A percentile compares a stretch with the other conserved stretches of the same genome.
Conservation (phyloP, 2,797 vertebrate genomes). For the Jordanella pulchra region DNA sequence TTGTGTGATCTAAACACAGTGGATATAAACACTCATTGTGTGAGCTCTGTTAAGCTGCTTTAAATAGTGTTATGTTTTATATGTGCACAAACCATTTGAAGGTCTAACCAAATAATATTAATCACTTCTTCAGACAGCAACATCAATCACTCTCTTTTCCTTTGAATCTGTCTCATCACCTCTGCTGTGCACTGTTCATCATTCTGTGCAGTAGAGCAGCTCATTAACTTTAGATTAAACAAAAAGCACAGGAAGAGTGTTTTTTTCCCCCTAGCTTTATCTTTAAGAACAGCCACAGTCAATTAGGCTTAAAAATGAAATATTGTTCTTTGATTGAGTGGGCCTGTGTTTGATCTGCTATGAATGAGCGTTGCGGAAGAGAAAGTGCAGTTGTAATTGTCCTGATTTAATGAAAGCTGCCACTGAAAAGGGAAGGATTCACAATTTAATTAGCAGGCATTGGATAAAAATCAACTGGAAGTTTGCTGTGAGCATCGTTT, state of each 20-base stretch:
- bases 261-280: slow-evolving; percentile 14
- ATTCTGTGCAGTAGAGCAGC: slow-evolving; percentile 18
- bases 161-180: slow-evolving; percentile 56
- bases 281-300: slow-evolving; percentile 18
- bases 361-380: slow-evolving; percentile 25
- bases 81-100: slow-evolving; percentile 18
- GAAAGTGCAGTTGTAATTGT: slow-evolving; percentile 30
- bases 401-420: slow-evolving; percentile 33
- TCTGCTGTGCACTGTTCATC: slow-evolving; percentile 13
- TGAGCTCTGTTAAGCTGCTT: neutral
- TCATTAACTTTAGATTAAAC: slow-evolving; percentile 35
- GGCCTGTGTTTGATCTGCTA: slow-evolving; percentile 54
- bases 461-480: slow-evolving; percentile 13
- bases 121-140: slow-evolving; percentile 18
- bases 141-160: slow-evolving; percentile 42
- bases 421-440: slow-evolving; percentile 36
- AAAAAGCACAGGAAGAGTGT: slow-evolving; percentile 12
- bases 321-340: slow-evolving; percentile 23
- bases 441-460: slow-evolving; percentile 59
- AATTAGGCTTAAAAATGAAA: neutral
- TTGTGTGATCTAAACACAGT: slow-evolving; percentile 3
- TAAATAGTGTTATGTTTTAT: slow-evolving; percentile 12
- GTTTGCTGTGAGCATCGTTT: neutral
- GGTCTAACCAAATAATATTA: slow-evolving; percentile 34
- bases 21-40: neutral